Evolutionary conservation across 2,797 vertebrate species (phyloP).

Genomic region (Leptoclinus maculatus): DNA sequence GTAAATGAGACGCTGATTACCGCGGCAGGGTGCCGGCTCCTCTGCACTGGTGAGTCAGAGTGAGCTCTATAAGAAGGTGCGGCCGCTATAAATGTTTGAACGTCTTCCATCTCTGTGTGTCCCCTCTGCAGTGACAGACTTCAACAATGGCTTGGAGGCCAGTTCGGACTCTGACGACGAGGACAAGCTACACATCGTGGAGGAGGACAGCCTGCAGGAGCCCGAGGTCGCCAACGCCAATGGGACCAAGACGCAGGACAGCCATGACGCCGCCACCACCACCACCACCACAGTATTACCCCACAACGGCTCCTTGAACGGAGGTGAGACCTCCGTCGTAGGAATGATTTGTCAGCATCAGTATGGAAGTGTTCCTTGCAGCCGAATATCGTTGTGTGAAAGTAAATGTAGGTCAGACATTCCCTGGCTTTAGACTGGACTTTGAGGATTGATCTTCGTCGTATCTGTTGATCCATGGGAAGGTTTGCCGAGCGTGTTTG

Average conservation of each 20-base stretch:
- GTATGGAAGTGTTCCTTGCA: background rate
- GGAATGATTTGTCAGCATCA: background rate
- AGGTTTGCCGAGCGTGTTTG: slow-evolving; percentile 18
- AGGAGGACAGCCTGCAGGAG: slow-evolving; percentile 94
- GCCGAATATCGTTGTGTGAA: background rate
- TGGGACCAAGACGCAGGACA: slow-evolving; percentile 68
- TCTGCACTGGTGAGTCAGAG: background rate
- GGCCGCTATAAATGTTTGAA: background rate
- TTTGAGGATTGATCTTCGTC: slow-evolving; percentile 15
- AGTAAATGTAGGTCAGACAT: background rate
- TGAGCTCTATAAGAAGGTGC: background rate
- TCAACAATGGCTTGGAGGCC: slow-evolving; percentile 94
- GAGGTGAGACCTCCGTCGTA: slow-evolving; percentile 76
- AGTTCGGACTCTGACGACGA: slow-evolving; percentile 98
- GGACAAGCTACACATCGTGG: slow-evolving; percentile 99
- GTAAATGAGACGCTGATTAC: slow-evolving; percentile 42
- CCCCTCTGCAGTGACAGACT: slow-evolving; percentile 89
- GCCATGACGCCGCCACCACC: slow-evolving; percentile 70
- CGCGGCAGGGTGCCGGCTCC: slow-evolving; percentile 8
- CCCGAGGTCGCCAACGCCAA: slow-evolving; percentile 81
- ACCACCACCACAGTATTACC: slow-evolving; percentile 83
- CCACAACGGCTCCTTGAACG: slow-evolving; percentile 87
- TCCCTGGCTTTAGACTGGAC: background rate
- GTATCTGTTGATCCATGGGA: background rate
- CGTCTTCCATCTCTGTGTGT: background rate